These are phyloP conservation scores for Spinus pinus DNA, from an alignment of 2,797 vertebrate species.

Conservation along the genomic window DNA sequence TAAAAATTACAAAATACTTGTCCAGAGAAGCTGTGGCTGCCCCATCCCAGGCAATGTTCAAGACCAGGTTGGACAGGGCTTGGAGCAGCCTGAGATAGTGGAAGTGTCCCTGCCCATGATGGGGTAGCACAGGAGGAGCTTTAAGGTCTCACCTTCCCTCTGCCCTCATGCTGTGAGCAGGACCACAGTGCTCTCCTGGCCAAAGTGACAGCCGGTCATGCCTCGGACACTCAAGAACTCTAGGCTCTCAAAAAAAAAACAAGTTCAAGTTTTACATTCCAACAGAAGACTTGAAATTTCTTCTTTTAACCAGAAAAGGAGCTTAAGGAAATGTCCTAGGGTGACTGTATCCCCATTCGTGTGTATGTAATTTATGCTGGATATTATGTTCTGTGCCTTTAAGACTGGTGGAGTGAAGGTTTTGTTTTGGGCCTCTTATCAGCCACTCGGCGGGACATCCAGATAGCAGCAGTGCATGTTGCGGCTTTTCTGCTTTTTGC, in stretches of 20 bases:
- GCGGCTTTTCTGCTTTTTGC: too few relatives aligned
- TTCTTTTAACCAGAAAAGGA: not conserved
- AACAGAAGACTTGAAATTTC: not conserved
- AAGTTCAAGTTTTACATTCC: not conserved
- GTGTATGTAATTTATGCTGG: too few relatives aligned
- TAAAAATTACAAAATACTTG: not conserved
- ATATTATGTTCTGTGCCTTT: too few relatives aligned
- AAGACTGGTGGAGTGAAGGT: too few relatives aligned
- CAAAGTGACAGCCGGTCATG: fast-evolving
- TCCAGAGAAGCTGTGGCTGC: not conserved
- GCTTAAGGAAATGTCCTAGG: not conserved
- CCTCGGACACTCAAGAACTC: fast-evolving
- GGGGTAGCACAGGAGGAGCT: not conserved
- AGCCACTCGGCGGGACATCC: too few relatives aligned
- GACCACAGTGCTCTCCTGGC: not conserved
- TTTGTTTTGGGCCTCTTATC: too few relatives aligned
- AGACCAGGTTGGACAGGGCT: not conserved
- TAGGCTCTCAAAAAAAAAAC: not conserved
- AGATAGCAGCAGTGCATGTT: too few relatives aligned
- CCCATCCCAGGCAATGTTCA: not conserved
- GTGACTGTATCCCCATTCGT: too few relatives aligned
- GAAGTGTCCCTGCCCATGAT: not conserved
- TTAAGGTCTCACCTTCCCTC: not conserved
- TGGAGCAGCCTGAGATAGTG: fast-evolving
- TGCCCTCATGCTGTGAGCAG: not conserved